Percentiles rank a stretch among this genome's conserved stretches.
phyloP scores from a whole-genome alignment of 2,113 vertebrate species.

The Misgurnus anguillicaudatus region DNA sequence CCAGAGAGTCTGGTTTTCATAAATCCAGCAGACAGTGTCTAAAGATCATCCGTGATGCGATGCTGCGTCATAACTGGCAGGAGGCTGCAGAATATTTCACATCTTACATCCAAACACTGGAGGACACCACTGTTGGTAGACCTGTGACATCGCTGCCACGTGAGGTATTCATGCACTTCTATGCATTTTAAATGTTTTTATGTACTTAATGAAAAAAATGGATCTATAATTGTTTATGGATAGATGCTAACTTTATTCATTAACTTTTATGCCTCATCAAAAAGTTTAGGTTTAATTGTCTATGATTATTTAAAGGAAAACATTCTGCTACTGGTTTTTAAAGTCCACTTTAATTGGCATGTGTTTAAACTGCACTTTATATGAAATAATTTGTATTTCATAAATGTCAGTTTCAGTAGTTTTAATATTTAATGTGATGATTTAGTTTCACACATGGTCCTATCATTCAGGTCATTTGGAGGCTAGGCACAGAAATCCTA shows the following conservation, averaged over 20 bases:
- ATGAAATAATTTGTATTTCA: slow-evolving; percentile 12
- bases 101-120: slow-evolving; percentile 78
- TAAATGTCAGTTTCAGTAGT: background rate
- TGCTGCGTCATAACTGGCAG: slow-evolving; percentile 86
- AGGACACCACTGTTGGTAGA: slow-evolving; percentile 61
- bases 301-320: no score
- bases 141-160: slow-evolving; percentile 36
- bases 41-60: slow-evolving; percentile 76
- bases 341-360: background rate
- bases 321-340: background rate
- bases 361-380: no score
- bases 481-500: slow-evolving; percentile 84
- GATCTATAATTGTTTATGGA: no score
- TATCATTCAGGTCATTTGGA: slow-evolving; percentile 83
- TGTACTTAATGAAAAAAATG: no score
- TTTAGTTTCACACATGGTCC: background rate
- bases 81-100: slow-evolving; percentile 81
- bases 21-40: slow-evolving; percentile 75
- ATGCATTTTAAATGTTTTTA: no score
- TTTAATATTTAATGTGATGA: no score
- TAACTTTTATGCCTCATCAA: no score
- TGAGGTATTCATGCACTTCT: slow-evolving; percentile 71
- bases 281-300: no score
- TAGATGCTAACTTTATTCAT: no score
- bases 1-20: slow-evolving; percentile 71